Evolutionary conservation across 1,140 invertebrate genomes (phyloP).

Genomic region (Uloborus diversus): DNA sequence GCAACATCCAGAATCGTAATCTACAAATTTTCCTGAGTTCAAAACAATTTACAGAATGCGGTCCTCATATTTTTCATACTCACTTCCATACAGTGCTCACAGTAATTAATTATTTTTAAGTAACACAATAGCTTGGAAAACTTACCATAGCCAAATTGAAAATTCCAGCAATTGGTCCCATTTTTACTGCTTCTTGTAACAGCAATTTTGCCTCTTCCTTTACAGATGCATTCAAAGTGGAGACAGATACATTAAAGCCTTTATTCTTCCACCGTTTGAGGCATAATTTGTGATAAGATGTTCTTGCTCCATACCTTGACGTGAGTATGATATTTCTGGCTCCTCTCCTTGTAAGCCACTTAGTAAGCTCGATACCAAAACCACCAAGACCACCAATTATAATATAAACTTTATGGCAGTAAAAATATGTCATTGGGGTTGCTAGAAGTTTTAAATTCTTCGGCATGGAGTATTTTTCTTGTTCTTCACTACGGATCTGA

Average conservation of each 20-base stretch:
- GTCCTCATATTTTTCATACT: too few relatives aligned
- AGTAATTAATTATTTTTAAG: too few relatives aligned
- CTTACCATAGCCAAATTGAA: conserved; percentile 91
- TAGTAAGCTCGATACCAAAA: conserved; percentile 70
- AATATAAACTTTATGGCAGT: conserved; percentile 63
- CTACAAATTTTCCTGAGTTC: too few relatives aligned
- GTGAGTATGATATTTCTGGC: conserved; percentile 69
- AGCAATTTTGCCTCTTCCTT: conserved; percentile 76
- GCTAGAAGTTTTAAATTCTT: conserved; percentile 59
- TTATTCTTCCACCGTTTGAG: conserved; percentile 71
- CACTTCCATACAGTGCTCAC: too few relatives aligned
- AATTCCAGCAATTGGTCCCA: conserved; percentile 87
- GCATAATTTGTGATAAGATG: conserved; percentile 68
- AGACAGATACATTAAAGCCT: conserved; percentile 77
- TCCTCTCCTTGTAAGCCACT: conserved; percentile 70
- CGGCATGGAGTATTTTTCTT: conserved; percentile 58
- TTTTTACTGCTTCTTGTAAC: conserved; percentile 74
- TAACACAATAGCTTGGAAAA: too few relatives aligned
- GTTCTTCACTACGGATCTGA: conserved; percentile 62
- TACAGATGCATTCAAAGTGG: conserved; percentile 74
- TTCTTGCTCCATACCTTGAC: conserved; percentile 68
- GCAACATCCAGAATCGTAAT: too few relatives aligned
- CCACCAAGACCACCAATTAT: conserved; percentile 72
- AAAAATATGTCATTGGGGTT: conserved; percentile 67
- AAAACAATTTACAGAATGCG: too few relatives aligned